Conservation (phyloP, 2,888 invertebrate genomes). For the Andricus quercusramuli region DNA sequence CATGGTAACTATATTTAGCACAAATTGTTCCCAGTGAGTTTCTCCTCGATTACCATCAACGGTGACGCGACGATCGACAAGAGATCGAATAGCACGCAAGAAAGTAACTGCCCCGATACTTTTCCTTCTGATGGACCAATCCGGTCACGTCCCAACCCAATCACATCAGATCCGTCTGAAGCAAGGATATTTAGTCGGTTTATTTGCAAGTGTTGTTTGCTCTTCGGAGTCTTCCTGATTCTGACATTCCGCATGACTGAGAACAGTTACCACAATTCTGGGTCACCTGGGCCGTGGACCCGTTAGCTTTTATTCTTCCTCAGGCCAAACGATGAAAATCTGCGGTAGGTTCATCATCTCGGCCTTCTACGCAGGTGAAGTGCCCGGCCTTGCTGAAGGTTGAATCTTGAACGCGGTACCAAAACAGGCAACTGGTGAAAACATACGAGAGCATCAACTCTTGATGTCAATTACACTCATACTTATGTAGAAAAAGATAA, state of each 20-base stretch:
- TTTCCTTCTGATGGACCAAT: not conserved
- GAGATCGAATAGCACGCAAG: conserved; percentile 49
- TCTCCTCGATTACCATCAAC: conserved; percentile 68
- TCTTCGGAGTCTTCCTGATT: conserved; percentile 6
- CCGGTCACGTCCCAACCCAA: not conserved
- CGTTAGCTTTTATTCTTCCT: conserved; percentile 50
- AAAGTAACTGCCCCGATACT: conserved; percentile 62
- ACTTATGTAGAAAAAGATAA: no score
- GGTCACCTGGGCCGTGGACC: conserved; percentile 38
- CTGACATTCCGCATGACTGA: conserved; percentile 28
- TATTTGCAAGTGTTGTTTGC: conserved; percentile 25
- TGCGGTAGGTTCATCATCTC: conserved; percentile 41
- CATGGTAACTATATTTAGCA: conserved; percentile 68
- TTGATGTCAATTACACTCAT: not conserved
- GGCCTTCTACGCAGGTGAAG: not conserved
- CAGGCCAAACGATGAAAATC: conserved; percentile 39
- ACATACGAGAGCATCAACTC: not conserved
- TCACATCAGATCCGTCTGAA: conserved; percentile 4
- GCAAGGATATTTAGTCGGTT: not conserved
- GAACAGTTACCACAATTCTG: conserved; percentile 41
- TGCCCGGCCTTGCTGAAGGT: conserved; percentile 64
- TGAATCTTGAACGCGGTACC: conserved; percentile 56
- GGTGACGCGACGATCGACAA: conserved; percentile 49
- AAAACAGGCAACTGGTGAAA: conserved; percentile 41
- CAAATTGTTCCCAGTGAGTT: conserved; percentile 69